Evolutionary conservation across 2,888 invertebrate species (phyloP), one percentile per base, ranked within the genome.

Genomic region (Diarsia rubi): DNA sequence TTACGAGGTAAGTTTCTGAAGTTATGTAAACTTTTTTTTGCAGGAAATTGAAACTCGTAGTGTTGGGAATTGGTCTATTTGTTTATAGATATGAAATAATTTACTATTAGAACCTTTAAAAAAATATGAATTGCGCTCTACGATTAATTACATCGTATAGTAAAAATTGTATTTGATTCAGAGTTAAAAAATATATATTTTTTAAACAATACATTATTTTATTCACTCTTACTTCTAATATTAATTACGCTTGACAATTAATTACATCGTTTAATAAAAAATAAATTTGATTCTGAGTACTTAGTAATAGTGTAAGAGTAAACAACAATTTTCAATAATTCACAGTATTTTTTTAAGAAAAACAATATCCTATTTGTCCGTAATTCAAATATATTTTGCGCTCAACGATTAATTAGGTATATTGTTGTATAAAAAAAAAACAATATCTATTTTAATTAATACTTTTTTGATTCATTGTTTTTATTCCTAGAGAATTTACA

Each of bases 1-100:
- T 86, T 86, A 3, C 68, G 31, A 16, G 87, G 87, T 87, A 71
- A 87, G 87, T 87, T 87, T 57, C 74, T 27, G 3, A 81, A 87
- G 75, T 88, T 85, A 75, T 42, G 31, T 85, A 72, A 87, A 87
- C 78, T 83, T 88, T 85, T 87, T 87, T 66, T 49, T 0, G 0
- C 8, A 14, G 12, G 1, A 9, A 31, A 42, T 24, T 37, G n/a
- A 42, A 42, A 42, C 54, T 54, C 31, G 3, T 45, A 16, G 6
- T 9, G 21, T 12, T 16, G 8, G 21, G 8, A 37, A 52, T 60
- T 60, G 9, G 8, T 2, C 49, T 14, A 12, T 8, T 14, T 27
- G 21, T 14, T 73, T 3, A 42, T 45, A 8, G 12, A 21, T 57
- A 16, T 24, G 11, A 16, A 16, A n/a, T 21, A 45, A 11, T 70